Percentiles rank a stretch among this genome's conserved stretches.
These are phyloP conservation scores for Graphium colonna DNA, from an alignment of 2,888 invertebrate species.

Conservation along the genomic window DNA sequence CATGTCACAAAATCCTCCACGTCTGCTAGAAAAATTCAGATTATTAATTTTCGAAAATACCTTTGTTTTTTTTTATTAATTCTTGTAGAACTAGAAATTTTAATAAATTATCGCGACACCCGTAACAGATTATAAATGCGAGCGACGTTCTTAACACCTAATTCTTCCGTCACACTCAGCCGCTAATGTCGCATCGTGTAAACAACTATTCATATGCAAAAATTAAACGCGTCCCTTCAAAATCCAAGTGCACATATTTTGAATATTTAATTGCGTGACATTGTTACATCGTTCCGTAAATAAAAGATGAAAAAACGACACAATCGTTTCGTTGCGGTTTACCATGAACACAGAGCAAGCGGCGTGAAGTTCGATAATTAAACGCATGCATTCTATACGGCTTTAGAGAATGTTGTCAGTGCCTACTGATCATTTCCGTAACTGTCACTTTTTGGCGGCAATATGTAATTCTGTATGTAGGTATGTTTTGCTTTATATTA, in stretches of 20 bases:
- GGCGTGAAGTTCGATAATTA: not conserved
- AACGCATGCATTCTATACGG: conserved; percentile 13
- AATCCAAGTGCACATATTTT: conserved; percentile 38
- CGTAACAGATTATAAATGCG: conserved; percentile 1
- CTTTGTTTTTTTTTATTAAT: conserved; percentile 10
- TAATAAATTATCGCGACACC: not conserved
- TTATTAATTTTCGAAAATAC: too few relatives aligned
- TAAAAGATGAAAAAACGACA: conserved; percentile 34
- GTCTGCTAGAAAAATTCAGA: too few relatives aligned
- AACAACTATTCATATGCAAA: conserved; percentile 52
- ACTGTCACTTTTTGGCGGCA: not conserved
- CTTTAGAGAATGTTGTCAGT: not conserved
- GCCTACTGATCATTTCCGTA: not conserved
- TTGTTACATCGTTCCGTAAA: conserved; percentile 48
- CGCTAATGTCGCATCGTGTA: conserved; percentile 42
- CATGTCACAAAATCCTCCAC: too few relatives aligned
- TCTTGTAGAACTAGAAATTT: too few relatives aligned
- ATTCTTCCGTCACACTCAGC: conserved; percentile 29
- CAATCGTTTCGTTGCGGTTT: conserved; percentile 42
- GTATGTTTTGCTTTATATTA: too few relatives aligned
- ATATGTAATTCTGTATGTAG: too few relatives aligned
- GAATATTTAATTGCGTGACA: conserved; percentile 60
- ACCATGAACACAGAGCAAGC: not conserved
- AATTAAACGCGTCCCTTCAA: conserved; percentile 28
- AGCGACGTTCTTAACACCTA: conserved; percentile 29